Evolutionary conservation across 2,888 invertebrate genomes (phyloP).

Genomic region (Sinodicranocentrus sp.): DNA sequence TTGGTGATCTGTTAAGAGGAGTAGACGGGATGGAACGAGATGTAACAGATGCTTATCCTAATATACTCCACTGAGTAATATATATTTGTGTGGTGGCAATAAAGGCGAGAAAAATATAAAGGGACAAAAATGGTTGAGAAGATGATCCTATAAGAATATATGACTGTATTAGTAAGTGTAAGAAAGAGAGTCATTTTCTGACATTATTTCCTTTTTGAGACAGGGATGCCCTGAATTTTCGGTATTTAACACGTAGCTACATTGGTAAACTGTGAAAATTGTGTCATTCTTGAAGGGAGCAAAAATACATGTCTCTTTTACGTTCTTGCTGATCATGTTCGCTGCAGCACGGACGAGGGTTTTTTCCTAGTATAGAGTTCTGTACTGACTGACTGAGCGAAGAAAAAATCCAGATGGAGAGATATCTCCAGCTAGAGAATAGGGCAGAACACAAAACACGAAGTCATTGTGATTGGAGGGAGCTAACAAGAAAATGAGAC

Average conservation of each 20-base stretch:
- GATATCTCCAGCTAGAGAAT: slow-evolving; percentile 34
- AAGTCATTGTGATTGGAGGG: slow-evolving; percentile 30
- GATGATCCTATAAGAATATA: slow-evolving; percentile 29
- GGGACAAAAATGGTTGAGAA: slow-evolving; percentile 17
- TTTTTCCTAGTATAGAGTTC: too few relatives aligned
- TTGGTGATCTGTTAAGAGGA: slow-evolving; percentile 75
- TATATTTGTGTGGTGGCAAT: slow-evolving; percentile 20
- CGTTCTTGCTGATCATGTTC: too few relatives aligned
- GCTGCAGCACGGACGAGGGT: too few relatives aligned
- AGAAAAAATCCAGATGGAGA: slow-evolving; percentile 45
- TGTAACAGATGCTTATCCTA: slow-evolving; percentile 68
- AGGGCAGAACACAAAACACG: not conserved
- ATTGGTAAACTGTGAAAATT: slow-evolving; percentile 57
- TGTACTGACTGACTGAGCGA: too few relatives aligned
- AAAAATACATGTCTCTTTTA: too few relatives aligned
- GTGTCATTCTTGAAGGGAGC: slow-evolving; percentile 42
- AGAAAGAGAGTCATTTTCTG: not conserved
- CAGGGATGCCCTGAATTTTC: slow-evolving; percentile 5
- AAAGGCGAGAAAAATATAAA: slow-evolving; percentile 11
- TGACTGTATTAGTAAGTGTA: slow-evolving; percentile 36
- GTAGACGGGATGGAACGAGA: slow-evolving; percentile 65
- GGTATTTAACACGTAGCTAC: slow-evolving; percentile 62
- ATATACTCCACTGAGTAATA: slow-evolving; percentile 58
- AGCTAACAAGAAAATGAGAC: slow-evolving; percentile 61
- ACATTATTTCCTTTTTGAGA: too few relatives aligned